These are phyloP conservation scores for Aphelenchoides fujianensis DNA, from an alignment of 1,140 invertebrate genomes.

Conservation along the genomic window DNA sequence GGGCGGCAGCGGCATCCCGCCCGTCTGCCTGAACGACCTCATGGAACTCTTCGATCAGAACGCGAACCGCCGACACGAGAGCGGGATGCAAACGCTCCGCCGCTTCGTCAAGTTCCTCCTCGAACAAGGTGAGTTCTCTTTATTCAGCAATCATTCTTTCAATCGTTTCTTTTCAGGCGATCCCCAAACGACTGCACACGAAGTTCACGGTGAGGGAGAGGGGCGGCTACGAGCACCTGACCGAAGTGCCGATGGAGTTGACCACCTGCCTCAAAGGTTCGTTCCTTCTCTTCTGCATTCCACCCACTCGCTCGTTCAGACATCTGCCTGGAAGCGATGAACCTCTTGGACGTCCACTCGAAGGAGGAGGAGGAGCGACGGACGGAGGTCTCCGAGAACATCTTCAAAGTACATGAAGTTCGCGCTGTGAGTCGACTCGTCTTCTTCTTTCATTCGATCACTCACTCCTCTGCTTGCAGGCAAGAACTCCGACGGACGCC, in stretches of 20 bases:
- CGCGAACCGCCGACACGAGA: constrained; percentile 22
- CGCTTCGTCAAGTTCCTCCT: constrained; percentile 33
- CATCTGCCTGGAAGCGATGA: constrained; percentile 31
- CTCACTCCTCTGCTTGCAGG: constrained; percentile 14
- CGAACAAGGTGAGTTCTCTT: constrained; percentile 29
- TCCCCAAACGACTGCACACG: constrained; percentile 29
- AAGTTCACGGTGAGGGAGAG: constrained; percentile 31
- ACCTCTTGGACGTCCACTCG: constrained; percentile 18
- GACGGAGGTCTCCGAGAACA: constrained; percentile 22
- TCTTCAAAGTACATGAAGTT: constrained; percentile 32
- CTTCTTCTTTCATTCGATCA: constrained; percentile 13
- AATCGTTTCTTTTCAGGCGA: constrained; percentile 30
- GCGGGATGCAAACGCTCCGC: constrained; percentile 29
- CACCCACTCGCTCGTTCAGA: constrained; percentile 16
- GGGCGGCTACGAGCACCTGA: constrained; percentile 28
- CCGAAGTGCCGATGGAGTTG: constrained; percentile 26
- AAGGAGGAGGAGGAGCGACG: constrained; percentile 22
- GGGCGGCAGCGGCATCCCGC: constrained; percentile 27
- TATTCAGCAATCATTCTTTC: no score
- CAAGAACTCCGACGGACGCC: constrained; percentile 33
- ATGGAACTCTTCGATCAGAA: constrained; percentile 30
- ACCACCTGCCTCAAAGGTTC: constrained; percentile 22
- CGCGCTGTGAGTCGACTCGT: constrained; percentile 24
- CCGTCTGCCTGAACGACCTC: constrained; percentile 19
- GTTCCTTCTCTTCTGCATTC: constrained; percentile 8